Percentiles rank a stretch among this genome's conserved stretches.
phyloP scores from a whole-genome alignment of 2,888 invertebrate species.

The Drosophila aldrichi region DNA sequence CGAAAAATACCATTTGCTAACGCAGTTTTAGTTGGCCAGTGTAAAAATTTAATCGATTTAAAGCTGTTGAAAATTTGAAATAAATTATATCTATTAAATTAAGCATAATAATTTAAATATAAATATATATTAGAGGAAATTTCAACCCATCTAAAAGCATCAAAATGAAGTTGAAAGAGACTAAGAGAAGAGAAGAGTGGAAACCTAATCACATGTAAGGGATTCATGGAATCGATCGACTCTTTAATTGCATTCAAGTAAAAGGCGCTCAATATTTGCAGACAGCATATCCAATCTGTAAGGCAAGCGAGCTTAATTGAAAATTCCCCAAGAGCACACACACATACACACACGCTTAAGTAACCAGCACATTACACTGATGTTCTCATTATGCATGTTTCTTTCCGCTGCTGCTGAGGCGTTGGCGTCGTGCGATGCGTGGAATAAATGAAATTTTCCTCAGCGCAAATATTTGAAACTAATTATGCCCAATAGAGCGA shows the following conservation, averaged over 20 bases:
- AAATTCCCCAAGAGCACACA: conserved; percentile 40
- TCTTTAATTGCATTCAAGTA: background rate
- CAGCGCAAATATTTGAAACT: conserved; percentile 76
- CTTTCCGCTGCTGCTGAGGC: conserved; percentile 7
- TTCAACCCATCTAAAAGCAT: no score
- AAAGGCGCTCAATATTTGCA: background rate
- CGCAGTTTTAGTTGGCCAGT: background rate
- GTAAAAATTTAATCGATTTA: background rate
- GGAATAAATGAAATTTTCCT: conserved; percentile 69
- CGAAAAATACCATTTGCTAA: background rate
- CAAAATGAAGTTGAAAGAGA: no score
- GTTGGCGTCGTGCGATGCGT: conserved; percentile 50
- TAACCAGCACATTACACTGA: conserved; percentile 26
- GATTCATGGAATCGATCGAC: background rate
- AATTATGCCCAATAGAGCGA: conserved; percentile 79
- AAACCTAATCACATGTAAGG: background rate
- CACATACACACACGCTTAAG: conserved; percentile 10
- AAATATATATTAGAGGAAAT: no score
- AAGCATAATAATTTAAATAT: no score
- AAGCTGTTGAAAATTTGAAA: background rate
- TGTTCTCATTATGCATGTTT: conserved; percentile 41
- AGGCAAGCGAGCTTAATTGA: conserved; percentile 60
- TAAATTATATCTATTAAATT: no score
- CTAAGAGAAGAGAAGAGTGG: background rate
- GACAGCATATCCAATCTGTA: background rate